Evolutionary conservation across 2,113 vertebrate species (phyloP).

Genomic region (Cyprinus carpio): DNA sequence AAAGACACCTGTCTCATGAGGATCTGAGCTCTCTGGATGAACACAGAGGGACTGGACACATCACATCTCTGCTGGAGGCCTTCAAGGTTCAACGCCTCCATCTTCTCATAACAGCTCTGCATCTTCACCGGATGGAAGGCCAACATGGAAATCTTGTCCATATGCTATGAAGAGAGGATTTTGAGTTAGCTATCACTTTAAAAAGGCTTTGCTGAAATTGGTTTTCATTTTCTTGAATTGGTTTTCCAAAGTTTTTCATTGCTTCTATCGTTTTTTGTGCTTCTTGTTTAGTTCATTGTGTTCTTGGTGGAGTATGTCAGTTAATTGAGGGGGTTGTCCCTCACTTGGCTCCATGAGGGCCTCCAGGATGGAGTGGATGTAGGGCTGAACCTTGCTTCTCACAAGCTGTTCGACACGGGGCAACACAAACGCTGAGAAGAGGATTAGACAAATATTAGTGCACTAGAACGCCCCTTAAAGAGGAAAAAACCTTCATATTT

Average conservation of each 20-base stretch:
- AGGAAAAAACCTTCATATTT: not conserved
- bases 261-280: conserved; percentile 83
- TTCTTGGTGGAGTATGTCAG: no score
- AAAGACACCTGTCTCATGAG: conserved; percentile 90
- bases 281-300: no score
- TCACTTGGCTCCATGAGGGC: conserved; percentile 94
- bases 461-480: not conserved
- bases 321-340: no score
- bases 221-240: no score
- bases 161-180: conserved; percentile 74
- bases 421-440: conserved; percentile 66
- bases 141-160: conserved; percentile 92
- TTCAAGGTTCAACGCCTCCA: conserved; percentile 91
- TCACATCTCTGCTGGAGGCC: conserved; percentile 94
- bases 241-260: conserved; percentile 81
- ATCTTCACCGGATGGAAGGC: conserved; percentile 97
- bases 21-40: conserved; percentile 93
- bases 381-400: conserved; percentile 86
- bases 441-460: not conserved
- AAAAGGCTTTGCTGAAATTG: not conserved
- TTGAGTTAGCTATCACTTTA: not conserved
- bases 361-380: conserved; percentile 93
- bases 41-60: conserved; percentile 86
- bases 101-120: conserved; percentile 92
- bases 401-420: conserved; percentile 88